Evolutionary conservation across 2,113 vertebrate genomes (phyloP), one percentile per base, ranked within the genome.

Genomic region (Bubo blakistoni): DNA sequence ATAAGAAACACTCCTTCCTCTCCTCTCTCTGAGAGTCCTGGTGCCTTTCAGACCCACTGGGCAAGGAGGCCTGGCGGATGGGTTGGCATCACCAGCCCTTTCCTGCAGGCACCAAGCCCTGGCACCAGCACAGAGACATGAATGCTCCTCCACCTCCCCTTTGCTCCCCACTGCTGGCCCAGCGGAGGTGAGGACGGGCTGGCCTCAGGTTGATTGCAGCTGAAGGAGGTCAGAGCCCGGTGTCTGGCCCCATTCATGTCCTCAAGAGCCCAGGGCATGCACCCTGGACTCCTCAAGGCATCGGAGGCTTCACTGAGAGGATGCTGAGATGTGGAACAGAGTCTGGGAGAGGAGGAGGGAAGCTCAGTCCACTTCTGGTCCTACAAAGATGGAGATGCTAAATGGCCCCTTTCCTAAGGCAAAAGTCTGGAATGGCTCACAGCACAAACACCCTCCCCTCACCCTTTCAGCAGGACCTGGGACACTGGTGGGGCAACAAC

Each of bases 1-100:
- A 94, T 86, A 87, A 96, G 97, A 92, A 92, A 87, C 49, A 66
- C 47, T 82, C 81, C 76, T 91, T 87, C 74, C 67, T 74, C 59
- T 73, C 72, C 66, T 91, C 46, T 78, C 36, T 83, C 59, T 2
- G 6, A 92, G 91, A 42, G 59, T 95, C n/a, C 74, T 79, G 74
- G 74, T 24, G 54, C 81, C 81, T 96, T 94, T 86, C 89, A 97
- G 72, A 88, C 51, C 42, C n/a, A 52, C 78, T 0, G 0, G 34
- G 38, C 38, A 77, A 85, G 62, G 42, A 89, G 61, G 52, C 17
- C 66, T 87, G 74, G 49, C 77, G 58, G 49, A 58, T 24, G 47
- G 83, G 81, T n/a, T 94, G 67, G 51, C 42, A 73, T 47, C 67
- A 57, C 49, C 47, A 91, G 69, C 74, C 58, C 42, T 58, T 61